Percentiles rank a stretch among this genome's conserved stretches.
Evolutionary conservation across 2,888 invertebrate species (phyloP).

Genomic region (Leptopilina drosophilae): DNA sequence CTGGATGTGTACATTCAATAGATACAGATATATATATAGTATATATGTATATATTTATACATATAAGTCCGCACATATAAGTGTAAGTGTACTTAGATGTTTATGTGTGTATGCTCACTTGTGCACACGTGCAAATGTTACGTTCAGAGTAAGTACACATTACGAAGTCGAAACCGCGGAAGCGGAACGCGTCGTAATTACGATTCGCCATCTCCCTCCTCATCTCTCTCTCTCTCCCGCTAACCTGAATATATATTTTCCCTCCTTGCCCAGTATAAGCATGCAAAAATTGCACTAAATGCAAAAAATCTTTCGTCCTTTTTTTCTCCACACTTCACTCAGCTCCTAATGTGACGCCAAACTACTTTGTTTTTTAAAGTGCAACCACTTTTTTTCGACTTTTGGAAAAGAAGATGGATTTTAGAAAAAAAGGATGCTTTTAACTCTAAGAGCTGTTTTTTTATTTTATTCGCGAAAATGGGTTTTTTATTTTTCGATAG

Average conservation of each 20-base stretch:
- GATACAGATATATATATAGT: neutral
- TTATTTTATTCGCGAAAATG: too few species aligned
- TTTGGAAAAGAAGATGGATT: neutral
- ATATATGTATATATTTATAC: neutral
- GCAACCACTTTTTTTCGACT: slow-evolving; percentile 2
- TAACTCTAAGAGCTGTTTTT: neutral
- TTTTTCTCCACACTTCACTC: neutral
- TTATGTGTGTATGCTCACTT: slow-evolving; percentile 35
- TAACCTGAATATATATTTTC: neutral
- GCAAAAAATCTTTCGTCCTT: slow-evolving; percentile 13
- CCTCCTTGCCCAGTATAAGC: neutral
- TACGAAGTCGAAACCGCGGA: slow-evolving; percentile 36
- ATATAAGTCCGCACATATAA: neutral
- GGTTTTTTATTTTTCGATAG: too few species aligned
- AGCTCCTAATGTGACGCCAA: neutral
- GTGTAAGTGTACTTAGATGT: slow-evolving; percentile 27
- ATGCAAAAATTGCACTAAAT: slow-evolving; percentile 13
- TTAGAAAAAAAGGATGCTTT: neutral
- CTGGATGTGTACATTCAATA: slow-evolving; percentile 14
- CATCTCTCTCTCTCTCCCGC: neutral
- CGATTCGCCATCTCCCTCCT: slow-evolving; percentile 21
- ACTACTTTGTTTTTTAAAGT: neutral
- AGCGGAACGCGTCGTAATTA: slow-evolving; percentile 36
- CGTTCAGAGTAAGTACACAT: slow-evolving; percentile 37
- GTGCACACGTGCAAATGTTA: slow-evolving; percentile 38